A percentile compares a stretch with the other conserved stretches of the same genome.
phyloP scores from a whole-genome alignment of 1,140 invertebrate genomes.

The Brachionus asplanchnoidis region DNA sequence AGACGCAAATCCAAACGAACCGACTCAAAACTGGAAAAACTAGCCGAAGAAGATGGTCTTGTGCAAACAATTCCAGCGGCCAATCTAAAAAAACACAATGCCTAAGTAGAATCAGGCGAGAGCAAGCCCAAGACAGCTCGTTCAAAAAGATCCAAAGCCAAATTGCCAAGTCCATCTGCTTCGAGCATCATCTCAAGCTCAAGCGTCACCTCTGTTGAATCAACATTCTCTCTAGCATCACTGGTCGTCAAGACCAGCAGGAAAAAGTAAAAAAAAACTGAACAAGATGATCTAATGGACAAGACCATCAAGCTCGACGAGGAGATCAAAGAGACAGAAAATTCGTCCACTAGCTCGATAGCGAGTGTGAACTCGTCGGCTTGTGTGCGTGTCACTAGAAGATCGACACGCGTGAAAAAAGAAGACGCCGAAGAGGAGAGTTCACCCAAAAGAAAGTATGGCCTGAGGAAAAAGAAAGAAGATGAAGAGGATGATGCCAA shows the following conservation, averaged over 20 bases:
- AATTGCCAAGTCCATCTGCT: constrained; percentile 1
- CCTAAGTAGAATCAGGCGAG: background rate
- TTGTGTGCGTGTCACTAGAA: background rate
- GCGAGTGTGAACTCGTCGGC: background rate
- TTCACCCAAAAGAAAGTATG: background rate
- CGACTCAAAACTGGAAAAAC: background rate
- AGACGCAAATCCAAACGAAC: background rate
- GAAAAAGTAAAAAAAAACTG: background rate
- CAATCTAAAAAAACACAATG: constrained; percentile 16
- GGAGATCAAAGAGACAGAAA: background rate
- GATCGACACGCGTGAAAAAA: background rate
- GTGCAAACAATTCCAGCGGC: background rate
- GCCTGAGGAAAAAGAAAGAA: background rate
- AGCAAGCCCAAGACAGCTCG: background rate
- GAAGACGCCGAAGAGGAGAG: background rate
- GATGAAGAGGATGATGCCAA: background rate
- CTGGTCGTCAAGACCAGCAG: background rate
- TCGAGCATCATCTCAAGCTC: background rate
- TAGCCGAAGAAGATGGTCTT: background rate
- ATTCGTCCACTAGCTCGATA: background rate
- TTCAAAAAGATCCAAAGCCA: background rate
- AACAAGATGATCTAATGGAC: background rate
- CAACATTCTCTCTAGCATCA: background rate
- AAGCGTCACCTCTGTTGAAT: background rate
- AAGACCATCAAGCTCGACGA: background rate